Conservation (phyloP, 2,888 invertebrate species). For the Steinernema scapterisci region DNA sequence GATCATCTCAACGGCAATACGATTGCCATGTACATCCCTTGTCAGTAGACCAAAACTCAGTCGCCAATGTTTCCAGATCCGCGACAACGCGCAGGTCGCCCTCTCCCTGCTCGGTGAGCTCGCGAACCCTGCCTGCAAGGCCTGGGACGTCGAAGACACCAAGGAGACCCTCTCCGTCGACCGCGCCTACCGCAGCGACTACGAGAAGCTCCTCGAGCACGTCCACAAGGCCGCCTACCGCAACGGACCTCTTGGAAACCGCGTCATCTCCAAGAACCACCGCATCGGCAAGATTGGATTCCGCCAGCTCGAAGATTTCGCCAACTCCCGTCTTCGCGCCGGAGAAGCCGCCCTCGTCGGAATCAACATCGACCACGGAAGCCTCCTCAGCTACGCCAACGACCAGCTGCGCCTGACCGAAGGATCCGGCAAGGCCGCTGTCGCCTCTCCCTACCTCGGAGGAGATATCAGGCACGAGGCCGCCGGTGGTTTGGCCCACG, state of each 20-base stretch:
- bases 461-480: slow-evolving; percentile 70
- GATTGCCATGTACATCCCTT: no score
- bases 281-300: slow-evolving; percentile 46
- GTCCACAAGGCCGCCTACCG: slow-evolving; percentile 81
- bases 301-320: slow-evolving; percentile 39
- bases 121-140: slow-evolving; percentile 81
- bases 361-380: slow-evolving; percentile 77
- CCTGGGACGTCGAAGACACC: slow-evolving; percentile 86
- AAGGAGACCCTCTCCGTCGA: slow-evolving; percentile 46
- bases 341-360: slow-evolving; percentile 81
- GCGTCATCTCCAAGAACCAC: slow-evolving; percentile 76
- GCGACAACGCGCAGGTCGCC: slow-evolving; percentile 55
- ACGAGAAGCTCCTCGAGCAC: slow-evolving; percentile 74
- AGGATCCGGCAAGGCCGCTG: slow-evolving; percentile 42
- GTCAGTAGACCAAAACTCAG: not conserved
- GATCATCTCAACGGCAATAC: no score
- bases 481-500: slow-evolving; percentile 52
- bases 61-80: slow-evolving; percentile 38
- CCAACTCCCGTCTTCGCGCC: slow-evolving; percentile 65
- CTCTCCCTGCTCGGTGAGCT: slow-evolving; percentile 67
- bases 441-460: slow-evolving; percentile 52
- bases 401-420: slow-evolving; percentile 59
- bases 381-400: slow-evolving; percentile 73
- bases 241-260: slow-evolving; percentile 78
- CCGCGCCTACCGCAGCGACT: slow-evolving; percentile 43